Evolutionary conservation across 1,140 invertebrate species (phyloP), one percentile per base, ranked within the genome.

Genomic region (Zaprionus tsacasi): DNA sequence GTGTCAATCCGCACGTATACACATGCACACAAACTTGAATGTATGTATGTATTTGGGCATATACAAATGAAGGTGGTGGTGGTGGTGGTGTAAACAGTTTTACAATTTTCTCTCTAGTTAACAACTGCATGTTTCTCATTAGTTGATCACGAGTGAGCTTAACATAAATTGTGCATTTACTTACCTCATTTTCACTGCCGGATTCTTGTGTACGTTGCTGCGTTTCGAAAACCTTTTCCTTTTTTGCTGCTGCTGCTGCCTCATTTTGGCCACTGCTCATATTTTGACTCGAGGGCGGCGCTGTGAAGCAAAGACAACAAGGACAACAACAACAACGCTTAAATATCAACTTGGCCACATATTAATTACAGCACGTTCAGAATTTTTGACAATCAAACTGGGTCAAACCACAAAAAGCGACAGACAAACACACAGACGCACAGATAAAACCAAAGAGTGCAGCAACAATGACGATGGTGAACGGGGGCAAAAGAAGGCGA

Each of bases 211-310:
- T 73, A 67, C 74, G 79, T 82, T 91, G 82, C 76, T 91, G 82
- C 76, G 88, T 77, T 78, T 82, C 91, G 90, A 88, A 79, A 79
- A 91, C 87, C 81, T 90, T 91, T 75, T 75, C 72, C 72, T 75
- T 75, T 75, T 70, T 75, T 78, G 83, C 81, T 91, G 85, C 81
- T 91, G 78, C 59, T 86, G 76, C 76, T 81, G 82, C 71, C 88
- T 91, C 91, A 92, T 92, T 80, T 82, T 92, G 91, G 78, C 77
- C 79, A 92, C 89, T 92, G 90, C 68, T 92, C 91, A 92, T 92
- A 89, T 89, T 92, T 92, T 75, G 78, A 78, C 60, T 60, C 64
- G 58, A 70, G 38, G 60, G 68, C 69, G 70, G 64, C 78, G 64
- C 83, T 82, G 59, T 55, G 45, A 70, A 71, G 36, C 48, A 70